phyloP scores from a whole-genome alignment of 1,140 invertebrate species.

The Euura saliciscinereae region DNA sequence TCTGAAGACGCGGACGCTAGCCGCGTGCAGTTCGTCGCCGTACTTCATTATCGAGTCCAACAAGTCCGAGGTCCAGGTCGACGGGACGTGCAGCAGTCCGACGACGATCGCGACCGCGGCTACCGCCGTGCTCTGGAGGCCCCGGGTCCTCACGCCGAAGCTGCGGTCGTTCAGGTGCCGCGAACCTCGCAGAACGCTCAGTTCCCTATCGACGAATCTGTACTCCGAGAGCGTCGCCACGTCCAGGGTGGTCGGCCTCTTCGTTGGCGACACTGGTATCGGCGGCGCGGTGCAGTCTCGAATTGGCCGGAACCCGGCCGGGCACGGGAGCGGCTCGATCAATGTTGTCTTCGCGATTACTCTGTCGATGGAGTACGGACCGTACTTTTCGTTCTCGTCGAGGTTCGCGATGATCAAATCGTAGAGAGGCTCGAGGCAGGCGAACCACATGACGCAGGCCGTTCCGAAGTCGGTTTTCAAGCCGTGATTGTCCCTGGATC shows the following conservation, averaged over 20 bases:
- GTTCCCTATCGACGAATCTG: slow-evolving; percentile 33
- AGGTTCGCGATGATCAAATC: slow-evolving; percentile 39
- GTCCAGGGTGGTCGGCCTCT: slow-evolving; percentile 29
- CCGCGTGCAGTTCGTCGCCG: slow-evolving; percentile 40
- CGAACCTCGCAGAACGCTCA: slow-evolving; percentile 34
- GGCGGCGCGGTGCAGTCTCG: slow-evolving; percentile 28
- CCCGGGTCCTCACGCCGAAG: slow-evolving; percentile 31
- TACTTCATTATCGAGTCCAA: slow-evolving; percentile 39
- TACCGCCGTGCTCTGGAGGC: slow-evolving; percentile 47
- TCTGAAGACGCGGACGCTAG: slow-evolving; percentile 29
- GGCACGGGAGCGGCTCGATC: slow-evolving; percentile 43
- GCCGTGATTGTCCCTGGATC: slow-evolving; percentile 34
- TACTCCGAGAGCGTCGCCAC: slow-evolving; percentile 32
- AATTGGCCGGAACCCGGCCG: slow-evolving; percentile 37
- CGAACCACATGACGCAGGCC: slow-evolving; percentile 50
- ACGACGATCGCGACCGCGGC: slow-evolving; percentile 42
- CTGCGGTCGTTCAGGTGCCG: slow-evolving; percentile 34
- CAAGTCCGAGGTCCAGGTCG: slow-evolving; percentile 43
- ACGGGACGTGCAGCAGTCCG: slow-evolving; percentile 41
- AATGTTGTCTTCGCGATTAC: slow-evolving; percentile 40
- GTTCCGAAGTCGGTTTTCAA: slow-evolving; percentile 26
- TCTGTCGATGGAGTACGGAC: slow-evolving; percentile 38
- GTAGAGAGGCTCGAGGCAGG: slow-evolving; percentile 43
- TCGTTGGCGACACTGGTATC: slow-evolving; percentile 22
- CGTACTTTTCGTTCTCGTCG: slow-evolving; percentile 41